Evolutionary conservation across 2,888 invertebrate species (phyloP).

Genomic region (Polyploca ridens): DNA sequence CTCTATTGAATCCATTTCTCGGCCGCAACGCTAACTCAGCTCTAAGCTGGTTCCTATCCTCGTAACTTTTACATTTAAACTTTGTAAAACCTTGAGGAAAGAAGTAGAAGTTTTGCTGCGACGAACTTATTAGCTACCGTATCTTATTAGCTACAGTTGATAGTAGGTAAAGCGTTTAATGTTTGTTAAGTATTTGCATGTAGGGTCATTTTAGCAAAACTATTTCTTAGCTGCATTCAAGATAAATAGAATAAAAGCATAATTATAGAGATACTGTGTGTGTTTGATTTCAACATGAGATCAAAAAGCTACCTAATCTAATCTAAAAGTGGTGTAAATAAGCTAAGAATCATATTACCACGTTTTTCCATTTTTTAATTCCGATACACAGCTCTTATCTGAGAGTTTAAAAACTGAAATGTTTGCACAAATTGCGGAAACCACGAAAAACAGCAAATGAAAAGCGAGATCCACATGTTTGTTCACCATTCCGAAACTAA

Average conservation of each 20-base stretch:
- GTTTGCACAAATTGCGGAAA: neutral
- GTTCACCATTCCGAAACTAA: neutral
- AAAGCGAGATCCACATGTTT: constrained; percentile 1
- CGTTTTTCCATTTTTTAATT: neutral
- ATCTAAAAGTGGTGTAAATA: neutral
- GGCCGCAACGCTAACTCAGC: constrained; percentile 6
- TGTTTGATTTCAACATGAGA: neutral
- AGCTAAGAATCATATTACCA: neutral
- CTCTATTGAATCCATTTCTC: constrained; percentile 6
- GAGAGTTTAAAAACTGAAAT: neutral
- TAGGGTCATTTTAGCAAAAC: no score
- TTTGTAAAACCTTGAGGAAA: constrained; percentile 15
- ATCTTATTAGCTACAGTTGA: constrained; percentile 23
- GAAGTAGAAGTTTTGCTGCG: constrained; percentile 14
- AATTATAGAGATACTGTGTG: neutral
- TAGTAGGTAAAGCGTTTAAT: neutral
- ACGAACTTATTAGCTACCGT: constrained; percentile 22
- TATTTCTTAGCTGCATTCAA: no score
- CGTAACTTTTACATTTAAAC: constrained; percentile 26
- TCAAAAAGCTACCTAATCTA: neutral
- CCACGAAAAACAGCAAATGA: neutral
- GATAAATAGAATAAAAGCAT: neutral
- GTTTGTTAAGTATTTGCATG: no score
- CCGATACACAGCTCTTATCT: neutral
- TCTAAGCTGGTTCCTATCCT: constrained; percentile 11